Base-by-base conservation (phyloP, 2,888 invertebrate species). In the Petrophora chlorosata region DNA sequence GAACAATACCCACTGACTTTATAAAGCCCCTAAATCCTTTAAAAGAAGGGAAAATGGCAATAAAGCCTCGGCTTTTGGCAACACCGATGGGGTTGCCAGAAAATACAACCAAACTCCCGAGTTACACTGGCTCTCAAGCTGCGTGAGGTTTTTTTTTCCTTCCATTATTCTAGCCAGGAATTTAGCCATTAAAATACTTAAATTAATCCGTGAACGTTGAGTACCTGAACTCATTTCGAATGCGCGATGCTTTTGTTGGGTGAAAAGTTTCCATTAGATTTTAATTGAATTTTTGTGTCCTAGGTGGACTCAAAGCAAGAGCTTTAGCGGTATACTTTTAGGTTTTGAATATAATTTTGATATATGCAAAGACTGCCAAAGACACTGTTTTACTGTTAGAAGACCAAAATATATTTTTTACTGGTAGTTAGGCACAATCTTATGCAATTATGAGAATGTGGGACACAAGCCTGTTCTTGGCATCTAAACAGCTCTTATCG, bases 11-110 rank as follows among this genome's bases (percentile, higher is more conserved):
- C 42, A 36, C 42, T 56, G 53, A 70, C 64, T 62, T 70, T 63
- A 66, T 71, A 74, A 78, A 76, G 65, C 76, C 68, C 59, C 51
- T 57, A 58, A 73, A 76, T 72, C 70, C 75, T 53, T 70, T 61
- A 59, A 64, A 66, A 72, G 67, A 73, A 74, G 70, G 65, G 67
- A 64, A 64, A 67, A 70, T 54, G 57, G 60, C 56, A 72, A 71
- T 73, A 73, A 71, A 73, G 67, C 65, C 65, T 59, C 40, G 32
- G 39, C 35, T 38, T 54, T 54, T 19, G 56, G 56, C 47, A 61
- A 44, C 59, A 55, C 58, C 40, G 47, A 46, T 40, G 45, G 56
- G 50, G 48, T 29, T 60, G 51, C 53, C 50, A 53, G 45, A 52
- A 61, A 58, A 53, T 53, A 53, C 36, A 43, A 40, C 34, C 14